Evolutionary conservation across 2,113 vertebrate species (phyloP).

Genomic region (Dryoscopus gambensis): DNA sequence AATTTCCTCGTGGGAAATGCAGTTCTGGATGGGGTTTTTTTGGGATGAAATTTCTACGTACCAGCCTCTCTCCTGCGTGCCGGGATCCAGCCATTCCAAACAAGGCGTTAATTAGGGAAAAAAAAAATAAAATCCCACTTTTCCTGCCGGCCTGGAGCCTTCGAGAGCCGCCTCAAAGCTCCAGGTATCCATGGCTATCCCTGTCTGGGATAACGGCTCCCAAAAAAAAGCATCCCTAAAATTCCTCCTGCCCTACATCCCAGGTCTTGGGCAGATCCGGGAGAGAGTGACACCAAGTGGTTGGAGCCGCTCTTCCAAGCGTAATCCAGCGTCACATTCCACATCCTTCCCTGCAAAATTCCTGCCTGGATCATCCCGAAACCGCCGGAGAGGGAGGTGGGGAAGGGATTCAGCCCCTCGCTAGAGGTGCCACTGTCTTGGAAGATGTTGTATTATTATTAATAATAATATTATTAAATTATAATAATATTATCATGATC

Average conservation of each 20-base stretch:
- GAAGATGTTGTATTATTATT: background rate
- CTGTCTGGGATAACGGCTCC: background rate
- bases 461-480: background rate
- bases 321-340: background rate
- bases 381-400: background rate
- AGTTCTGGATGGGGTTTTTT: background rate
- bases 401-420: background rate
- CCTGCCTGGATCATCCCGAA: background rate
- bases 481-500: background rate
- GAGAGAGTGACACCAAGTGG: background rate
- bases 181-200: background rate
- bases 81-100: background rate
- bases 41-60: accelerated
- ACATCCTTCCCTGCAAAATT: background rate
- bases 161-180: background rate
- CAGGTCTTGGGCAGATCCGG: background rate
- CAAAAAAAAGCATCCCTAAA: background rate
- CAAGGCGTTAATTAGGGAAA: background rate
- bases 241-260: background rate
- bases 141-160: too few relatives aligned
- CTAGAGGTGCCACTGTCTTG: accelerated
- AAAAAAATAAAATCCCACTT: accelerated
- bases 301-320: background rate
- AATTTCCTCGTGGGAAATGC: background rate
- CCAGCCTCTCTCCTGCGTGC: accelerated